Percentiles rank a stretch among this genome's conserved stretches.
These are phyloP conservation scores for Drosophila rellima DNA, from an alignment of 2,888 invertebrate species.

Conservation along the genomic window DNA sequence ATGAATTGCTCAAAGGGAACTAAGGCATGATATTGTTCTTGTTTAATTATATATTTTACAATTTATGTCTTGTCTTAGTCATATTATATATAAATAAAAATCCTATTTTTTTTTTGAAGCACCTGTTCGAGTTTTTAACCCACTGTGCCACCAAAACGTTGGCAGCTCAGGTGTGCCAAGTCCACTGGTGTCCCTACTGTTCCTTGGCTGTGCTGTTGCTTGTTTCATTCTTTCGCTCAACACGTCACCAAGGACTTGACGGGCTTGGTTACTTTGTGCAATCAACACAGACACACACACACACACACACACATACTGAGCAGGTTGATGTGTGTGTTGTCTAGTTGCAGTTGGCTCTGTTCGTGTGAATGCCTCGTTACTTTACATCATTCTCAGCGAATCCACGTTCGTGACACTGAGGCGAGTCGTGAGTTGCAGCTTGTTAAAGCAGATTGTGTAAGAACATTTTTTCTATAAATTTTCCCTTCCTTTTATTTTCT, in stretches of 20 bases:
- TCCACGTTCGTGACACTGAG: constrained; percentile 35
- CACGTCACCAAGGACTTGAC: constrained; percentile 79
- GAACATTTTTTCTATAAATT: constrained; percentile 45
- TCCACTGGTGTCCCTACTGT: constrained; percentile 19
- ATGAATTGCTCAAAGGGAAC: too few species aligned
- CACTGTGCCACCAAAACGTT: constrained; percentile 32
- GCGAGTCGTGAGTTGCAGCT: constrained; percentile 53
- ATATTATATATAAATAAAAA: background rate
- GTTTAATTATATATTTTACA: background rate
- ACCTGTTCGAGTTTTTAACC: background rate
- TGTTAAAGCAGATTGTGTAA: constrained; percentile 54
- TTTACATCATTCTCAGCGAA: constrained; percentile 48
- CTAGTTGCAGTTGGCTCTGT: constrained; percentile 25
- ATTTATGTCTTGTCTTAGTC: too few species aligned
- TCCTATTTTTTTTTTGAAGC: background rate
- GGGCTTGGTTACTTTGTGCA: constrained; percentile 70
- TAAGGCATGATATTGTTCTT: background rate
- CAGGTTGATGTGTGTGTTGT: constrained; percentile 10
- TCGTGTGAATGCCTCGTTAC: constrained; percentile 58
- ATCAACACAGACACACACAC: constrained; percentile 53
- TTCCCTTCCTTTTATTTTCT: constrained; percentile 6
- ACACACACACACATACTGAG: background rate
- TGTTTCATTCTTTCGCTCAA: constrained; percentile 69
- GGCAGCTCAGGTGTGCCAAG: constrained; percentile 51
- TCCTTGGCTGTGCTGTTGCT: constrained; percentile 44